Conservation (phyloP, 2,888 invertebrate species). For the Meteorus cinctellus region DNA sequence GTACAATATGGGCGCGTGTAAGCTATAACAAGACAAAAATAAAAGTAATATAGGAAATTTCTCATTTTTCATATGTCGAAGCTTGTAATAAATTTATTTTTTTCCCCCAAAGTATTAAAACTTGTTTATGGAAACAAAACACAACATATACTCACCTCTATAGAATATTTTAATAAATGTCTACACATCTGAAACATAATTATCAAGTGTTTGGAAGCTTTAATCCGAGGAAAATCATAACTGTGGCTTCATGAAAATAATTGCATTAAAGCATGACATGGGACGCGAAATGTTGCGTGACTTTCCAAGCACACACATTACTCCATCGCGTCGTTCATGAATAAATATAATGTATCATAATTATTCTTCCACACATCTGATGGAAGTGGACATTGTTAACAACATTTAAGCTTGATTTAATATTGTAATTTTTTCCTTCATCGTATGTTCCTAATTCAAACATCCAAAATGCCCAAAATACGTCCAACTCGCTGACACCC, state of each 20-base stretch:
- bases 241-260: slow-evolving; percentile 44
- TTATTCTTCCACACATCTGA: background rate
- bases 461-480: background rate
- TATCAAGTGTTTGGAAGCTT: slow-evolving; percentile 43
- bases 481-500: background rate
- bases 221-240: slow-evolving; percentile 42
- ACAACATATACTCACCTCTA: background rate
- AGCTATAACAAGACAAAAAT: background rate
- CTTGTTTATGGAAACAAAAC: background rate
- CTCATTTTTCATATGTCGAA: background rate
- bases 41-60: background rate
- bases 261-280: slow-evolving; percentile 31
- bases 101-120: background rate
- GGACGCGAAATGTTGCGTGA: background rate
- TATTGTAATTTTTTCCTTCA: background rate
- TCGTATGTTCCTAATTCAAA: background rate
- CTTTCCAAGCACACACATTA: background rate
- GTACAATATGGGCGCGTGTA: background rate
- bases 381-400: background rate
- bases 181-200: slow-evolving; percentile 24
- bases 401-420: background rate
- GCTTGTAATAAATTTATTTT: background rate
- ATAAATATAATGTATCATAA: background rate
- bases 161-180: background rate
- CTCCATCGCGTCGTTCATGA: background rate